Conservation (phyloP, 2,113 vertebrate genomes). For the Pseudonaja textilis region DNA sequence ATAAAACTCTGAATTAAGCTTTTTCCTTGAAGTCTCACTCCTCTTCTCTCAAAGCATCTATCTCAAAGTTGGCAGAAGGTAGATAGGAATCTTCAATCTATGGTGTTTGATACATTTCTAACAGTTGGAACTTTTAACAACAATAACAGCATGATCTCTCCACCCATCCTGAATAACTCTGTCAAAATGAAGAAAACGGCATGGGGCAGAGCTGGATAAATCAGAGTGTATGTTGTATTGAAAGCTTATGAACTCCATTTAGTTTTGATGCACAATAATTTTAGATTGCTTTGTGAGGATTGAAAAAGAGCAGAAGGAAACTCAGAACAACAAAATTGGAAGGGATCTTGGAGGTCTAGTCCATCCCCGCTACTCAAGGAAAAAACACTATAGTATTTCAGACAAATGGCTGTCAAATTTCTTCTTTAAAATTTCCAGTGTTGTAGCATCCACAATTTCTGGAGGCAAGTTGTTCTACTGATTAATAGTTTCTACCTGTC, state of each 20-base stretch:
- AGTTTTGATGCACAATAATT: not conserved
- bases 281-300: not conserved
- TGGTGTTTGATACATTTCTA: not conserved
- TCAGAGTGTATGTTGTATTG: not conserved
- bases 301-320: not conserved
- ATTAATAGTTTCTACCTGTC: not conserved
- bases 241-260: not conserved
- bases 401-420: not conserved
- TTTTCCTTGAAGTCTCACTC: not conserved
- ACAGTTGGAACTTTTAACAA: not conserved
- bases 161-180: not conserved
- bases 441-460: not conserved
- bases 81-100: too few relatives aligned
- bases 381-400: not conserved
- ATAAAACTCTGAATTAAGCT: not conserved
- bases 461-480: not conserved
- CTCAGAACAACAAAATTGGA: not conserved
- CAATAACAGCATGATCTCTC: not conserved
- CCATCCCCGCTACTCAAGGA: not conserved
- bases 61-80: not conserved
- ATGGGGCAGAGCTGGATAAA: not conserved
- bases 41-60: not conserved
- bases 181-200: not conserved
- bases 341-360: not conserved
- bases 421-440: not conserved